These are phyloP conservation scores for Arrhamphus sclerolepis DNA, from an alignment of 2,797 vertebrate species.

Conservation along the genomic window DNA sequence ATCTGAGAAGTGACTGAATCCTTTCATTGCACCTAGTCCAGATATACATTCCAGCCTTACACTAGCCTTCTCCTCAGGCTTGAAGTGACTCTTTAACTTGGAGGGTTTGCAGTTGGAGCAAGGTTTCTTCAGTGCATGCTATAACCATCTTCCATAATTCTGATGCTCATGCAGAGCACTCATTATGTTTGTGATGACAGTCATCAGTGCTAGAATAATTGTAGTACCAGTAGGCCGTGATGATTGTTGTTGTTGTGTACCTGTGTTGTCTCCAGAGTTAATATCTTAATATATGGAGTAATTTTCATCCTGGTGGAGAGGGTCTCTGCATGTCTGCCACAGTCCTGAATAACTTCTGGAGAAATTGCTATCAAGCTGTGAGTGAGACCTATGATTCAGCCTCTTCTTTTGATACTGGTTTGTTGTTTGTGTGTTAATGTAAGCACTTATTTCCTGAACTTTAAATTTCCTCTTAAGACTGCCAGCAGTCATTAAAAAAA, in stretches of 20 bases:
- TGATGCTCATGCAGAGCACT: conserved; percentile 47
- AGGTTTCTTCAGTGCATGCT: conserved; percentile 45
- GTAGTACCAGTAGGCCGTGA: conserved; percentile 40
- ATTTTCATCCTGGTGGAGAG: conserved; percentile 36
- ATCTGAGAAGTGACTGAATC: conserved; percentile 73
- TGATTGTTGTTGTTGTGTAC: conserved; percentile 53
- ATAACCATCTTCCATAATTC: conserved; percentile 51
- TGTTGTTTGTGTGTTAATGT: conserved; percentile 18
- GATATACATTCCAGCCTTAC: conserved; percentile 38
- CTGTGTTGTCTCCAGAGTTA: conserved; percentile 49
- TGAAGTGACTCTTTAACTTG: conserved; percentile 1
- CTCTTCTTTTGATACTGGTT: conserved; percentile 50
- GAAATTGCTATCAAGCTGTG: neutral
- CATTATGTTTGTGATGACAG: conserved; percentile 72
- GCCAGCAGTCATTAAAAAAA: conserved; percentile 16
- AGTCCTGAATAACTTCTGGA: conserved; percentile 21
- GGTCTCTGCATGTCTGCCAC: conserved; percentile 1
- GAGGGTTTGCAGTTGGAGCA: conserved; percentile 21
- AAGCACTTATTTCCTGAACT: conserved; percentile 32
- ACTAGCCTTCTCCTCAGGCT: neutral
- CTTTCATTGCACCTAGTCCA: conserved; percentile 64
- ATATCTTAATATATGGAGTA: conserved; percentile 58
- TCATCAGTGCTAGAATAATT: conserved; percentile 66
- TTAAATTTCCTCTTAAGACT: conserved; percentile 16
- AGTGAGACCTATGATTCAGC: conserved; percentile 33